Conservation (phyloP, 2,797 vertebrate genomes). For the Valencia hispanica region DNA sequence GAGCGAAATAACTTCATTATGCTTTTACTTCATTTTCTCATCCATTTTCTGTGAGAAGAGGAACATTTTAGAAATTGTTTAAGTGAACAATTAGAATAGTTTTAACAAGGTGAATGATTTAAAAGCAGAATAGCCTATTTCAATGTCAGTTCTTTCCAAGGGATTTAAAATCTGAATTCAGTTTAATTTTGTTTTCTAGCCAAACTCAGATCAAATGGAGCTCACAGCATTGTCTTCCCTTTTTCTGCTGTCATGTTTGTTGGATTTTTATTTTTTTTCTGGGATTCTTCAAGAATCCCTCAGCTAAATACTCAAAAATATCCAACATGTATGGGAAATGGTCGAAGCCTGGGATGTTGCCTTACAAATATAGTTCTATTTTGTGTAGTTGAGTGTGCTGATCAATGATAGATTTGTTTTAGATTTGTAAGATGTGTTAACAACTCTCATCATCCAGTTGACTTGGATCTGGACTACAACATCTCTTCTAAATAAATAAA, state of each 20-base stretch:
- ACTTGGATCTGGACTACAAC: not conserved
- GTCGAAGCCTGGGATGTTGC: not conserved
- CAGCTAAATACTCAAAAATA: not conserved
- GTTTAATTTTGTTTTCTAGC: not conserved
- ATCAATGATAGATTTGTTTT: no score
- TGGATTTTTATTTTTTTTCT: not conserved
- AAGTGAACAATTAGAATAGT: not conserved
- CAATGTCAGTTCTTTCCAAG: not conserved
- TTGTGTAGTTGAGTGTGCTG: no score
- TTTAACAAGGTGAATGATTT: not conserved
- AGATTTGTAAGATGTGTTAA: no score
- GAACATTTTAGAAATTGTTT: not conserved
- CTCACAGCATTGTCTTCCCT: not conserved
- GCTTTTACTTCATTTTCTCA: conserved; percentile 11
- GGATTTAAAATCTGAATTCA: not conserved
- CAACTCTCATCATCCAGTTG: not conserved
- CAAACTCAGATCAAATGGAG: not conserved
- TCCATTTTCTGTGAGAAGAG: conserved; percentile 7
- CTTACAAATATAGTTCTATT: not conserved
- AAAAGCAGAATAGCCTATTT: not conserved
- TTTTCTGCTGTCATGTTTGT: not conserved
- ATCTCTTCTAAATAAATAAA: not conserved
- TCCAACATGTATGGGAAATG: not conserved
- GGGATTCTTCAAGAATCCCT: not conserved
- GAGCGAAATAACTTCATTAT: conserved; percentile 26